A percentile compares a stretch with the other conserved stretches of the same genome.
phyloP scores from a whole-genome alignment of 1,140 invertebrate genomes.

The Macrostomum lignano region DNA sequence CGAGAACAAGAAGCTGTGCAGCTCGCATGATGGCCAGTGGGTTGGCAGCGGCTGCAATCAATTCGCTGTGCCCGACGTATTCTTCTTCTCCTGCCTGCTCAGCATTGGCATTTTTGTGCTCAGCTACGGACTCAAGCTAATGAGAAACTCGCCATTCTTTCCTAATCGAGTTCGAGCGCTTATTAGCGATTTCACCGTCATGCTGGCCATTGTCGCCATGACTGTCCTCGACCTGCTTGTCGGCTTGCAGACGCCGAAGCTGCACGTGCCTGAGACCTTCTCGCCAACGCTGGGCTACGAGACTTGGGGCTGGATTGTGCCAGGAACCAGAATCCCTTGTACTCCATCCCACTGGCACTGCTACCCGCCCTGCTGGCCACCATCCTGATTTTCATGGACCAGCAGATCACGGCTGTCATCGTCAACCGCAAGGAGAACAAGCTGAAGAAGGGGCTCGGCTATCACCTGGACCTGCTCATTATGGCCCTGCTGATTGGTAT shows the following conservation, averaged over 20 bases:
- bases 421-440: conserved; percentile 29
- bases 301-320: background rate
- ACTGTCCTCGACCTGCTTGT: conserved; percentile 18
- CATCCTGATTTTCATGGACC: conserved; percentile 27
- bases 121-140: conserved; percentile 58
- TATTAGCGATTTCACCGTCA: conserved; percentile 30
- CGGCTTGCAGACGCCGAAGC: conserved; percentile 25
- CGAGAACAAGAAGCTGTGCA: conserved; percentile 6
- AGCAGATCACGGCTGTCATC: conserved; percentile 27
- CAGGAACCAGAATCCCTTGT: conserved; percentile 3
- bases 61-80: conserved; percentile 58
- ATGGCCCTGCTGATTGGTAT: conserved; percentile 59
- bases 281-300: conserved; percentile 6
- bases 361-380: conserved; percentile 13
- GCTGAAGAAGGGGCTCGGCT: conserved; percentile 47
- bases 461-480: conserved; percentile 78
- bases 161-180: conserved; percentile 18
- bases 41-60: conserved; percentile 9
- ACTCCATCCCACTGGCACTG: background rate
- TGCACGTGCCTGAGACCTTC: conserved; percentile 18
- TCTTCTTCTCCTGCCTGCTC: conserved; percentile 72
- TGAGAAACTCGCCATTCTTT: conserved; percentile 73
- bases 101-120: conserved; percentile 72
- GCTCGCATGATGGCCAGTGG: conserved; percentile 8
- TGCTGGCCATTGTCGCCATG: conserved; percentile 28